Base-by-base conservation (phyloP, 2,113 vertebrate genomes). In the Corvus moneduloides region DNA sequence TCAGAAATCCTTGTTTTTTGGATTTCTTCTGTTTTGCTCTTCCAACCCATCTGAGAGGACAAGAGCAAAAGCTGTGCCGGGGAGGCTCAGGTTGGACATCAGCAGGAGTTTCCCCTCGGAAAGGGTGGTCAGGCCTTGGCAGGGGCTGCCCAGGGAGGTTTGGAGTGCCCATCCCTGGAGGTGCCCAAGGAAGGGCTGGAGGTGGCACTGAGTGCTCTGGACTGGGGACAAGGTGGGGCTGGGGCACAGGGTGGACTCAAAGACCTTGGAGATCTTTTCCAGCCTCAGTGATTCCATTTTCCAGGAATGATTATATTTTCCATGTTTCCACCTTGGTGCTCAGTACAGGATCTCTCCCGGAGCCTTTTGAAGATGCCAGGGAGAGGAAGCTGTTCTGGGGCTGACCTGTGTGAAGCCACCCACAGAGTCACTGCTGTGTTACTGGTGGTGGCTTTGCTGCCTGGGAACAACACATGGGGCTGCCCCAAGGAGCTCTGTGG, bases 191-290 rank as follows among this genome's bases (percentile, higher is more conserved):
- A 30, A 67, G 6, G 17, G 0, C 37, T 59, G 52, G 37, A n/a
- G 0, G 4, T 68, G 55, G 17, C 71, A 22, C 26, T 41, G 3
- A 27, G 55, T 0, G 16, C 44, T 46, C 39, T 26, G 69, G 28
- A 27, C 52, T 59, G 52, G 44, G 13, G 21, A 48, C 48, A 62
- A 8, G 63, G 41, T 35, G 30, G 12, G 24, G 0, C 16, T 55
- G 0, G 0, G 24, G 9, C n/a, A 62, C 39, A 46, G 30, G 1
- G 1, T 32, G 41, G 48, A 32, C 9, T 67, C 10, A 0, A 5
- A 28, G 48, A 5, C 10, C 32, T 23, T 23, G 48, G 41, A 55
- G 15, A 15, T 27, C 21, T 55, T 78, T 71, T 46, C 55, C 64
- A 55, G 28, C 10, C 16, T 56, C 18, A 69, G 2, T 46, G 39